phyloP scores from a whole-genome alignment of 2,797 vertebrate genomes.

The Myripristis murdjan region DNA sequence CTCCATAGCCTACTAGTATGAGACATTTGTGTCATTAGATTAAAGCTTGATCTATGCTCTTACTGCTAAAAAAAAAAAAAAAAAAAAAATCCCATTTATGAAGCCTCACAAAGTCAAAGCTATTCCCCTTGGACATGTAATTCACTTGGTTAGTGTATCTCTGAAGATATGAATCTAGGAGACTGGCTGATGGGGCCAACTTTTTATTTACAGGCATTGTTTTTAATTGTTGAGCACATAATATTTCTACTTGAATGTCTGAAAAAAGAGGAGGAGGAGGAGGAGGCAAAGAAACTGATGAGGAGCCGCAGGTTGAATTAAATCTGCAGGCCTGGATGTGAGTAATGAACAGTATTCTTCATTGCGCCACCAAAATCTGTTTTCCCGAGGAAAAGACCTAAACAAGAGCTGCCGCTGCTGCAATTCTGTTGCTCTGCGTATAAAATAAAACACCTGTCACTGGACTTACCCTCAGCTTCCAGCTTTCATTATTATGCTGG shows the following conservation, averaged over 20 bases:
- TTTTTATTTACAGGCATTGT: slow-evolving; percentile 30
- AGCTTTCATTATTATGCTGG: no score
- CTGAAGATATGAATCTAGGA: slow-evolving; percentile 11
- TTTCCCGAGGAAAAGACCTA: neutral
- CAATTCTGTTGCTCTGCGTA: no score
- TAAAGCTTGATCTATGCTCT: slow-evolving; percentile 26
- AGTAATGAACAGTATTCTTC: slow-evolving; percentile 10
- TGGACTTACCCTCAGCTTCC: no score
- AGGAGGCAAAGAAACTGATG: slow-evolving; percentile 9
- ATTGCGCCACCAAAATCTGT: neutral
- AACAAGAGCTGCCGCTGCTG: neutral
- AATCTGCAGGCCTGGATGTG: slow-evolving; percentile 35
- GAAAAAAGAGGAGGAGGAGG: neutral
- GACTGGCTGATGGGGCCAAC: slow-evolving; percentile 26
- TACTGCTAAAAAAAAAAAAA: no score
- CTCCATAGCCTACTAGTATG: slow-evolving; percentile 22
- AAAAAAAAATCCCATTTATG: slow-evolving; percentile 18
- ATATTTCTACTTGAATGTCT: slow-evolving; percentile 14
- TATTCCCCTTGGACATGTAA: no score
- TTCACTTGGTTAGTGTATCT: slow-evolving; percentile 37
- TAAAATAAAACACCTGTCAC: no score
- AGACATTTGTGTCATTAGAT: slow-evolving; percentile 20
- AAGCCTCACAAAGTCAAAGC: no score
- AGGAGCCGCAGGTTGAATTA: slow-evolving; percentile 31
- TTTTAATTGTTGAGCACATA: slow-evolving; percentile 33